Base-by-base conservation (phyloP, 2,888 invertebrate species). In the Dusona sp. region DNA sequence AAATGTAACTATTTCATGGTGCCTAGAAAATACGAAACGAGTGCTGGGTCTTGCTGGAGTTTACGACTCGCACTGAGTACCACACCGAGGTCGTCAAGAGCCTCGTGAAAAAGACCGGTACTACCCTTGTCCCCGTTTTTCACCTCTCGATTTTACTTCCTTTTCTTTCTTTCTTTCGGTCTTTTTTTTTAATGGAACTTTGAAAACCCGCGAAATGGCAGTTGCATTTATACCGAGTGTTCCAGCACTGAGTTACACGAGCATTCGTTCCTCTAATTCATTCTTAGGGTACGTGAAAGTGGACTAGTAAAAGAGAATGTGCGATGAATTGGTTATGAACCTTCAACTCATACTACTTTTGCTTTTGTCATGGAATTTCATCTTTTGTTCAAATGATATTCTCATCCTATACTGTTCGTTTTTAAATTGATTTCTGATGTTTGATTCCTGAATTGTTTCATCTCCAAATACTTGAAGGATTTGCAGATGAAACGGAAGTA, bases 31-130 rank as follows among this genome's bases (percentile, higher is more conserved):
- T 61, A n/a, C 57, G 68, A 54, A 19, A n/a, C 38, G 88, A 74
- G 84, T 79, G 64, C 45, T 36, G 57, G 77, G 29, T 72, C 64
- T 45, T 82, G 51, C 9, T 42, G 79, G 45, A 48, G 45, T 84
- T 86, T 88, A 86, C 83, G 88, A 88, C 84, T 83, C 70, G 75
- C 45, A 45, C 72, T 64, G 79, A 68, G 77, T 77, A 54, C 68
- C 61, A 68, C 29, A 85, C 54, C 42, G 64, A 45, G 70, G 80
- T 86, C 77, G 80, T 86, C 77, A 73, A 80, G 77, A 80, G 73
- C 42, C 74, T 86, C 85, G 75, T 83, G 79, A 83, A 72, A 67
- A 82, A 82, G 64, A 70, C 25, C 51, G 73, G 11, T 51, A 72
- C 80, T 42, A 42, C 68, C 25, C 54, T 51, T 51, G 11, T 77